Base-by-base conservation (phyloP, 2,113 vertebrate genomes). In the Semicossyphus pulcher region DNA sequence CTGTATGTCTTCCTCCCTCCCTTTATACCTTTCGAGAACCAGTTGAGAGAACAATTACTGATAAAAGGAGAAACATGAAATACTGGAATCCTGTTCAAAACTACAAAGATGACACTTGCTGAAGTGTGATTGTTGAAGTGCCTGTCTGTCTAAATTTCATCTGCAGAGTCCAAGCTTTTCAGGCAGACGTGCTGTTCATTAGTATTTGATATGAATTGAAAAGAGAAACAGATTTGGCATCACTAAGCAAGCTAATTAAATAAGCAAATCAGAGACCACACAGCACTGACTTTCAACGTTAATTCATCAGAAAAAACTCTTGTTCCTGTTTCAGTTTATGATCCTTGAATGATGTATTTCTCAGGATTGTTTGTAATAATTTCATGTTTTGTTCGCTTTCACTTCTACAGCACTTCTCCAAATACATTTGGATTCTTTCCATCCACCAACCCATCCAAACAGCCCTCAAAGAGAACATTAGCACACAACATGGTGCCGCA, bases 381-480 rank as follows among this genome's bases (percentile, higher is more conserved):
- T 67, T 18, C 21, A 37, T 48, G 45, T 7, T 61, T 75, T 75
- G 28, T 75, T 72, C 1, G 3, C 21, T 28, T 70, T 63, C 21
- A 66, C 78, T 53, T 67, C 57, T 71, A 64, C 44, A 57, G 36
- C 14, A 29, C 42, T 47, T 49, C 18, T 75, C 49, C 59, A 73
- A 49, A 61, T 65, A 37, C 42, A 42, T 72, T 72, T 70, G 52
- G 69, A 41, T 36, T 10, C 5, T 66, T 73, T 84, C 70, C 53
- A 72, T 44, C 10, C 45, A 57, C 51, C 72, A 72, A 25, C 44
- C 28, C 37, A 68, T 32, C 47, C 36, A 34, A 62, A 53, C 47
- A 69, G 9, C 47, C n/a, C 61, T 76, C 53, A 68, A 58, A 68
- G 39, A 20, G 4, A 36, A 45, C 57, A 73, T 81, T 65, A 66